These are phyloP conservation scores for Pristionchus fissidentatus DNA, from an alignment of 2,888 invertebrate genomes.

Conservation along the genomic window DNA sequence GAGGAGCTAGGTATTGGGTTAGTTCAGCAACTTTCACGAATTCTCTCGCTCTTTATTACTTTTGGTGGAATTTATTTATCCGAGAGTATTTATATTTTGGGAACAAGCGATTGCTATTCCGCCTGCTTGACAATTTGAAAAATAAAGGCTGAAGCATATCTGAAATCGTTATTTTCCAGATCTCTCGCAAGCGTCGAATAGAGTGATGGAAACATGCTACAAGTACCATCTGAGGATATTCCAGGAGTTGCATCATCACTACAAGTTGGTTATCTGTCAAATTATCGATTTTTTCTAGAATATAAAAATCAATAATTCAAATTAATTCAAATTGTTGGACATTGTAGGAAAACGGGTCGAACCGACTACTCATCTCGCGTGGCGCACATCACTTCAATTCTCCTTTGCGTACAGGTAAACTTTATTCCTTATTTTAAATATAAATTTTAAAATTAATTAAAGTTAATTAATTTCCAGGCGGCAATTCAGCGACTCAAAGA, in stretches of 20 bases:
- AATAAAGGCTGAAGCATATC: no score
- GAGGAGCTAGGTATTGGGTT: no score
- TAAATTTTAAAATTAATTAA: background rate
- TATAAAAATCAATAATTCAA: background rate
- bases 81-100: no score
- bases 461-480: background rate
- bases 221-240: slow-evolving; percentile 25
- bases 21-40: no score
- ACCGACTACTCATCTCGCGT: slow-evolving; percentile 15
- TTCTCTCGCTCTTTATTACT: no score
- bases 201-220: slow-evolving; percentile 18
- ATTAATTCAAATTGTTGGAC: background rate
- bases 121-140: no score
- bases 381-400: background rate
- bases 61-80: no score
- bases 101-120: no score
- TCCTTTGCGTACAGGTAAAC: slow-evolving; percentile 13
- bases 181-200: background rate
- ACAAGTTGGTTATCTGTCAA: background rate
- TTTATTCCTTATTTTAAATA: background rate
- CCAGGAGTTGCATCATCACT: slow-evolving; percentile 25
- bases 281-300: background rate
- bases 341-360: background rate
- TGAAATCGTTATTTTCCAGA: background rate
- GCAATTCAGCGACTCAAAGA: slow-evolving; percentile 1